Conservation (phyloP, 2,113 vertebrate species). For the Cheirogaleus medius region DNA sequence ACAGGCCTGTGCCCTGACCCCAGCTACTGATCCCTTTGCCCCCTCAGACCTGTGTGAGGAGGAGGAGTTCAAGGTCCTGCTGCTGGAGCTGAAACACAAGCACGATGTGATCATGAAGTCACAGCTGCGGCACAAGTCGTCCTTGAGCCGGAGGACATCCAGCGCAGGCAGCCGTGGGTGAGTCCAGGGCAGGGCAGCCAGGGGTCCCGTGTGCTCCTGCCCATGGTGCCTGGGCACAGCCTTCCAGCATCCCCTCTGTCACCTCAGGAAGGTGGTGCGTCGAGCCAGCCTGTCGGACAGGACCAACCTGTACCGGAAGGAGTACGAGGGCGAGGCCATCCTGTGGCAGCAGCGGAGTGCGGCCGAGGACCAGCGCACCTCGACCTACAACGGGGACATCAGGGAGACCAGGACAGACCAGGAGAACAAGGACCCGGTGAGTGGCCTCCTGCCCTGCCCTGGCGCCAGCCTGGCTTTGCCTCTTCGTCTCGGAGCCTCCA, state of each 20-base stretch:
- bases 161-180: slow-evolving; percentile 97
- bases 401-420: slow-evolving; percentile 91
- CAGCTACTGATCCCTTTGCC: not conserved
- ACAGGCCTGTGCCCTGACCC: too few species aligned
- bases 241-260: slow-evolving; percentile 30
- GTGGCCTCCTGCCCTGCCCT: slow-evolving; percentile 44
- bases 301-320: slow-evolving; percentile 96
- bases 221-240: not conserved
- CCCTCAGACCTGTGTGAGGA: slow-evolving; percentile 95
- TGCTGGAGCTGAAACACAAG: slow-evolving; percentile 97
- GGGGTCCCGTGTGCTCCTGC: not conserved
- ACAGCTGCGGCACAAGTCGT: slow-evolving; percentile 97
- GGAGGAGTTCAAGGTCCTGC: slow-evolving; percentile 94
- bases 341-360: slow-evolving; percentile 93
- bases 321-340: slow-evolving; percentile 97
- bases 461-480: not conserved
- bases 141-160: slow-evolving; percentile 94
- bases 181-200: slow-evolving; percentile 60
- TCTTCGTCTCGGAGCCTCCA: not conserved
- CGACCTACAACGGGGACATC: slow-evolving; percentile 82
- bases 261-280: slow-evolving; percentile 94
- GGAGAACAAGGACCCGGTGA: slow-evolving; percentile 91
- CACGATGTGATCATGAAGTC: slow-evolving; percentile 99
- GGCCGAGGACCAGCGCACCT: slow-evolving; percentile 84
- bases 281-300: slow-evolving; percentile 96